Evolutionary conservation across 92 coral and sea anemone species (phyloP).

Genomic region (Phenganax subtilis): DNA sequence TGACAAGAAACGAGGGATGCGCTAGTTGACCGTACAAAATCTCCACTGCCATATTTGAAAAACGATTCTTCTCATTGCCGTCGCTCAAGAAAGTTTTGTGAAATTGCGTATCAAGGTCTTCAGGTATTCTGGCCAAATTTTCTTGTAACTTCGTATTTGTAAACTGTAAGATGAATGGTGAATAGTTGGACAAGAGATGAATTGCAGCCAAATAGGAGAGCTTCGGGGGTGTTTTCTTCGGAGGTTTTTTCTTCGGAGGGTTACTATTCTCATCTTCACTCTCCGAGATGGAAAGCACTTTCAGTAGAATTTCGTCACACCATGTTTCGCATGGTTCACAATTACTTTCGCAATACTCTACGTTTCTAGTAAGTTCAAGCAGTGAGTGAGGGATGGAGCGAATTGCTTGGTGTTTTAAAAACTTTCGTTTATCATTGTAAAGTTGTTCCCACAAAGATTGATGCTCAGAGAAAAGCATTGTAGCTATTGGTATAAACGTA

Average conservation of each 20-base stretch:
- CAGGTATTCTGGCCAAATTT: not conserved
- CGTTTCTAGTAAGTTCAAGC: not conserved
- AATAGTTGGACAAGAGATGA: not conserved
- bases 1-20: constrained; percentile 45
- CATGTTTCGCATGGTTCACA: not conserved
- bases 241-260: too few species aligned
- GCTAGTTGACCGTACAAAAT: constrained; percentile 51
- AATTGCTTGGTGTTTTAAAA: not conserved
- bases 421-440: not conserved
- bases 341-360: not conserved
- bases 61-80: not conserved
- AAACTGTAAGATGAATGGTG: not conserved
- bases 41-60: constrained; percentile 10
- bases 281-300: not conserved
- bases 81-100: not conserved
- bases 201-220: not conserved
- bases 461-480: constrained; percentile 30
- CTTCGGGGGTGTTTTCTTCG: not conserved
- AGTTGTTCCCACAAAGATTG: constrained; percentile 23
- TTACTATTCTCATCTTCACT: too few species aligned
- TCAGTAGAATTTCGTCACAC: not conserved
- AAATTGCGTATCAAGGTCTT: too few species aligned
- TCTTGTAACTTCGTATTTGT: constrained; percentile 11
- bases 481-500: constrained; percentile 38
- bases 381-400: too few species aligned